Percentiles rank a stretch among this genome's conserved stretches.
Evolutionary conservation across 2,888 invertebrate genomes (phyloP).

Genomic region (Hemicrepidius hirtus): DNA sequence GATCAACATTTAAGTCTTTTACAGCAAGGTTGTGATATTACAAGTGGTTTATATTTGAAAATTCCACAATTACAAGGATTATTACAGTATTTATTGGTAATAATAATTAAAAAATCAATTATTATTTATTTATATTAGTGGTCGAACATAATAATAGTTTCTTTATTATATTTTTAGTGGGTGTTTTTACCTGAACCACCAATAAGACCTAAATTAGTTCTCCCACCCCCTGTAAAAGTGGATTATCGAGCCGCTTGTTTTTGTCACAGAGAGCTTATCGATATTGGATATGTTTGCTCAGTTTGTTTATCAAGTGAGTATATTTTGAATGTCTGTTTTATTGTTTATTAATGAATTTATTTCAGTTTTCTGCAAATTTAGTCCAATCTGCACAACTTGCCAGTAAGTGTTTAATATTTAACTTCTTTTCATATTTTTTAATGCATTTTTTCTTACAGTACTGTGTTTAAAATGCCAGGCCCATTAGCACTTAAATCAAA

Average conservation of each 20-base stretch:
- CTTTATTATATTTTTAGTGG: slow-evolving; percentile 78
- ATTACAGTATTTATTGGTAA: slow-evolving; percentile 89
- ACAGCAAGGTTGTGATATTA: slow-evolving; percentile 98
- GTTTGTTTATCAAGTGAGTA: slow-evolving; percentile 93
- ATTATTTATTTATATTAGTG: slow-evolving; percentile 4
- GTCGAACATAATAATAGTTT: not conserved
- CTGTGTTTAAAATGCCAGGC: slow-evolving; percentile 92
- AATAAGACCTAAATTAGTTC: slow-evolving; percentile 85
- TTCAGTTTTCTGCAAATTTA: slow-evolving; percentile 97
- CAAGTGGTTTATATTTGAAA: slow-evolving; percentile 92
- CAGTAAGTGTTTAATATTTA: slow-evolving; percentile 82
- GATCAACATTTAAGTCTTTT: slow-evolving; percentile 92
- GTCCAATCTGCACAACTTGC: slow-evolving; percentile 97
- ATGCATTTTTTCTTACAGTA: slow-evolving; percentile 78
- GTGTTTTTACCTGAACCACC: slow-evolving; percentile 92
- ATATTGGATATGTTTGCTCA: slow-evolving; percentile 98
- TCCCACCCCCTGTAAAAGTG: slow-evolving; percentile 93
- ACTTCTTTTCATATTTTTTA: slow-evolving; percentile 25
- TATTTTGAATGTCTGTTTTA: no score
- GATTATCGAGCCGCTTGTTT: slow-evolving; percentile 99
- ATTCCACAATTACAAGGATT: slow-evolving; percentile 91
- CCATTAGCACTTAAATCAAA: slow-evolving; percentile 85
- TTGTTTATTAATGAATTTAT: slow-evolving; percentile 8
- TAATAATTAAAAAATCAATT: no score
- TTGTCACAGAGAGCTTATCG: slow-evolving; percentile 95